Conservation (phyloP, 1,140 invertebrate species). For the Bicyclus anynana region DNA sequence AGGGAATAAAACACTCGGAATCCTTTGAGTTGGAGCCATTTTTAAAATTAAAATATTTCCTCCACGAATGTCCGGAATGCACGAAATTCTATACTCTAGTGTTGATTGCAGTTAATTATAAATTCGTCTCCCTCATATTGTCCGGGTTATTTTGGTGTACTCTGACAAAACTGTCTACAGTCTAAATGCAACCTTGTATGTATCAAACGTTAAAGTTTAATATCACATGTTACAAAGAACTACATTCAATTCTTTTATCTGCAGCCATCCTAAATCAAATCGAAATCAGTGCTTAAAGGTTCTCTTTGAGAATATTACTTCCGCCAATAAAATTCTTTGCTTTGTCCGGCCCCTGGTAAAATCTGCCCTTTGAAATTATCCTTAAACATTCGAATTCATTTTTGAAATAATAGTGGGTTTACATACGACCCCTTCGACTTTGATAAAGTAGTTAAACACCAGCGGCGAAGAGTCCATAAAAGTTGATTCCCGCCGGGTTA, state of each 20-base stretch:
- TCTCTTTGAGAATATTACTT: slow-evolving; percentile 62
- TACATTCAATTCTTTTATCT: slow-evolving; percentile 56
- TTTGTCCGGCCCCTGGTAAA: slow-evolving; percentile 44
- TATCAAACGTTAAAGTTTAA: slow-evolving; percentile 21
- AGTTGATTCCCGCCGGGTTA: no score
- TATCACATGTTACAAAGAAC: slow-evolving; percentile 19
- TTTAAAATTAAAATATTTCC: slow-evolving; percentile 22
- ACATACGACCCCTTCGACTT: background rate
- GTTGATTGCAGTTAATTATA: slow-evolving; percentile 77
- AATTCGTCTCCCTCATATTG: slow-evolving; percentile 71
- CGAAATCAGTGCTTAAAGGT: slow-evolving; percentile 57
- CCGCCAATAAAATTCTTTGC: slow-evolving; percentile 62
- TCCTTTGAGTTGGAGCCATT: slow-evolving; percentile 4
- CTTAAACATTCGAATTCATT: slow-evolving; percentile 10
- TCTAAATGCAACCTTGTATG: slow-evolving; percentile 8
- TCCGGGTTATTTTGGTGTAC: slow-evolving; percentile 52
- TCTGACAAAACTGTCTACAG: slow-evolving; percentile 12
- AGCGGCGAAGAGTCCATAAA: no score
- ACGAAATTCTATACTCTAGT: slow-evolving; percentile 74
- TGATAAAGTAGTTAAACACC: background rate
- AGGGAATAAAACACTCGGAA: background rate
- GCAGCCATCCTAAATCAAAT: slow-evolving; percentile 60
- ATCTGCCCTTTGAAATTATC: slow-evolving; percentile 31
- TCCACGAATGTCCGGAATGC: slow-evolving; percentile 46
- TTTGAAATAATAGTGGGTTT: background rate